These are phyloP conservation scores for Polyergus mexicanus DNA, from an alignment of 1,140 invertebrate species.

Conservation along the genomic window DNA sequence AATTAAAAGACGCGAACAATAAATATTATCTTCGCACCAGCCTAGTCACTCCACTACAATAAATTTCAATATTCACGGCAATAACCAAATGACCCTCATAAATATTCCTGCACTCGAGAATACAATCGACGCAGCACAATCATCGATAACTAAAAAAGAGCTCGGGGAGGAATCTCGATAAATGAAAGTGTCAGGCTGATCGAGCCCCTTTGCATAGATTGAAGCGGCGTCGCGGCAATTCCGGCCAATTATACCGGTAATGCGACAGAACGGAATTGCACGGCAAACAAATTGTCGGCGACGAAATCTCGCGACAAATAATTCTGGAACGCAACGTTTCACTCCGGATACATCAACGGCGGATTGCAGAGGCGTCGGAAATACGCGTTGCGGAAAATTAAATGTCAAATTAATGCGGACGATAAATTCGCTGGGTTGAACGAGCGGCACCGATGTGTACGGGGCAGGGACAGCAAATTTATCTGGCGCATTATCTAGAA, in stretches of 20 bases:
- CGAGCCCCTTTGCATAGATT: constrained; percentile 2
- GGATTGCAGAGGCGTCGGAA: constrained; percentile 53
- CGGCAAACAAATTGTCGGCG: constrained; percentile 69
- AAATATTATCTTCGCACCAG: background rate
- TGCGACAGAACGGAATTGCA: constrained; percentile 62
- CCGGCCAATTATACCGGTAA: constrained; percentile 55
- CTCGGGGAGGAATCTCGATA: constrained; percentile 31
- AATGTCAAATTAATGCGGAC: constrained; percentile 74
- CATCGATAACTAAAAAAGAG: constrained; percentile 34
- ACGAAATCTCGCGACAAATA: constrained; percentile 70
- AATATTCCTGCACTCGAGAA: constrained; percentile 29
- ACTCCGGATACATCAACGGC: constrained; percentile 33
- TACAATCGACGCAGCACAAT: constrained; percentile 19
- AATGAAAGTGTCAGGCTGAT: constrained; percentile 31
- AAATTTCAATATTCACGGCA: constrained; percentile 18
- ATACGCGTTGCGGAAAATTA: constrained; percentile 69
- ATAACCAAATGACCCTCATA: constrained; percentile 36
- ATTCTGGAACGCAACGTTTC: constrained; percentile 62
- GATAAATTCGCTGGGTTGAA: constrained; percentile 67
- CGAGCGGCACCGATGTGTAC: constrained; percentile 33
- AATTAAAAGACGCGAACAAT: constrained; percentile 3
- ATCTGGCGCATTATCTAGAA: constrained; percentile 59
- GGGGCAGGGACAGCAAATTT: constrained; percentile 60
- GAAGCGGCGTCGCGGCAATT: background rate
- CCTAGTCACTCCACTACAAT: background rate